phyloP scores from a whole-genome alignment of 2,113 vertebrate species.

The Protobothrops flavoviridis region DNA sequence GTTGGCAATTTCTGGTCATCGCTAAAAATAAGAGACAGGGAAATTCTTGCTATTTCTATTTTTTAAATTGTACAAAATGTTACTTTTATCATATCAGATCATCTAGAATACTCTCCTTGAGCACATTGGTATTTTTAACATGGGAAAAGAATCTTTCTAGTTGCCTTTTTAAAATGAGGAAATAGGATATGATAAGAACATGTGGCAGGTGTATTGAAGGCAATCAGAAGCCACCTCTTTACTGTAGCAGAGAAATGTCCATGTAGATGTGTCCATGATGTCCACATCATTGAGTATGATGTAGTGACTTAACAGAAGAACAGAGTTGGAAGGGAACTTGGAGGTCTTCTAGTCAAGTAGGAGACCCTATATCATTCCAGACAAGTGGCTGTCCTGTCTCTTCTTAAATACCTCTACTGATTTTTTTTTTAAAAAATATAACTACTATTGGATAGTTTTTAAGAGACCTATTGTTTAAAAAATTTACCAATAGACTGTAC shows the following conservation, averaged over 20 bases:
- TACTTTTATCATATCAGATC: background rate
- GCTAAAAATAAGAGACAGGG: background rate
- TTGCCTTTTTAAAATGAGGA: background rate
- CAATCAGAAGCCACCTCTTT: background rate
- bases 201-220: background rate
- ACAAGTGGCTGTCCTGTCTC: background rate
- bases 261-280: background rate
- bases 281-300: background rate
- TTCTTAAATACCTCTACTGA: background rate
- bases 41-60: background rate
- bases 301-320: background rate
- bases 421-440: background rate
- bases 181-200: background rate
- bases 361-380: background rate
- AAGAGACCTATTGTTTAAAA: background rate
- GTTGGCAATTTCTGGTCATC: background rate
- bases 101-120: background rate
- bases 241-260: background rate
- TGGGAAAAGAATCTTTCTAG: background rate
- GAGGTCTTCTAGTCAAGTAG: background rate
- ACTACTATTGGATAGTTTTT: background rate
- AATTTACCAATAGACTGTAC: background rate
- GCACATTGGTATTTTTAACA: background rate
- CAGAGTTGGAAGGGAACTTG: background rate
- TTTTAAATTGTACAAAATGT: background rate